Conservation (phyloP, 2,797 vertebrate genomes). For the Acanthopagrus latus region DNA sequence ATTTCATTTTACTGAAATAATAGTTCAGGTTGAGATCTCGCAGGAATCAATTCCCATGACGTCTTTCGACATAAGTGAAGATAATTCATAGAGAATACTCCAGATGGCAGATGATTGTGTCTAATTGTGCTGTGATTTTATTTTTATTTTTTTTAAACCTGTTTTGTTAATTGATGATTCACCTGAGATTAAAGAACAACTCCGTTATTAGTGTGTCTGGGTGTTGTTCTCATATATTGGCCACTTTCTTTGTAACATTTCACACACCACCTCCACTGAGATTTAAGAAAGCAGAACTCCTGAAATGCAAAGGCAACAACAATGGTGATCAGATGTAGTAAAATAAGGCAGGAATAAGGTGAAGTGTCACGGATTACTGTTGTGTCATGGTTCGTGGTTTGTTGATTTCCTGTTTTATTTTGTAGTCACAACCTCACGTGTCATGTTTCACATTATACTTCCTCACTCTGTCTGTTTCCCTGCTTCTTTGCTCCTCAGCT, state of each 20-base stretch:
- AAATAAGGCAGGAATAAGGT: not conserved
- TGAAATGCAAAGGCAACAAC: not conserved
- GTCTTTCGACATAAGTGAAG: slow-evolving; percentile 6
- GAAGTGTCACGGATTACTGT: no score
- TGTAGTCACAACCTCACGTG: no score
- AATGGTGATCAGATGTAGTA: not conserved
- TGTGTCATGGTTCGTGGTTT: no score
- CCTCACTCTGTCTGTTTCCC: no score
- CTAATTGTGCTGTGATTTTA: not conserved
- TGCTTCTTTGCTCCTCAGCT: no score
- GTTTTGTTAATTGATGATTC: not conserved
- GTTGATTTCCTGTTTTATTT: no score
- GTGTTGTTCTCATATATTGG: not conserved
- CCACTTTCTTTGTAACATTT: not conserved
- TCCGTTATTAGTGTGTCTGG: not conserved
- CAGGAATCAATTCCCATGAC: slow-evolving; percentile 3
- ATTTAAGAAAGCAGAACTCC: not conserved
- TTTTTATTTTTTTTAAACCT: not conserved
- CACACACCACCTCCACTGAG: not conserved
- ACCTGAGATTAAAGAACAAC: not conserved
- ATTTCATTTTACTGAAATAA: not conserved
- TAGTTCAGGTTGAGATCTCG: not conserved
- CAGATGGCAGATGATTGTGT: not conserved
- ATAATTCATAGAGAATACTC: not conserved
- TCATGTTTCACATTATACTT: no score